Evolutionary conservation across 2,113 vertebrate genomes (phyloP).

Genomic region (Bubo scandiacus): DNA sequence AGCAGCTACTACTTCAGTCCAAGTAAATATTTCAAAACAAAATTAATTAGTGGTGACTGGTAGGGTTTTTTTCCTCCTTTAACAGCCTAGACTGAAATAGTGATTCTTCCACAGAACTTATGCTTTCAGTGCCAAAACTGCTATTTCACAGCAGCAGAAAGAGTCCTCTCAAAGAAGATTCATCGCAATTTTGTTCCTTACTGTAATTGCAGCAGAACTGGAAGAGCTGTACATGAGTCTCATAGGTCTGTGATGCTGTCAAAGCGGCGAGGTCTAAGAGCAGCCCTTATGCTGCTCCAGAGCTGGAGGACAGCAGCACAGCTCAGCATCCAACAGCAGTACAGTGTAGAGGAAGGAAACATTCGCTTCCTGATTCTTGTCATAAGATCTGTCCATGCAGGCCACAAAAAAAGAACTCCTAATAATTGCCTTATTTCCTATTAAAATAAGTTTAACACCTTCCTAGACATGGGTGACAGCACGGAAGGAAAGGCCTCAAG

Average conservation of each 20-base stretch:
- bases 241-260: accelerated
- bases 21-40: constrained; percentile 50
- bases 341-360: neutral
- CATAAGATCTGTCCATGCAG: neutral
- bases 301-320: neutral
- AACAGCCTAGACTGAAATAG: neutral
- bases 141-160: neutral
- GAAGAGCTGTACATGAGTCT: neutral
- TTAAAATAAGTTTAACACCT: neutral
- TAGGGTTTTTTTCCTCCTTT: neutral
- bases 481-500: neutral
- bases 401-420: neutral
- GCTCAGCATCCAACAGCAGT: neutral
- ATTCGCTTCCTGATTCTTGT: neutral
- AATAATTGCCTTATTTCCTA: neutral
- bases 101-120: neutral
- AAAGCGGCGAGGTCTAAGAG: neutral
- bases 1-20: constrained; percentile 20
- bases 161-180: neutral
- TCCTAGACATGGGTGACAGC: neutral
- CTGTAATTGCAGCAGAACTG: neutral
- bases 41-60: constrained; percentile 23
- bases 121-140: neutral
- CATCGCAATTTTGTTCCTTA: neutral
- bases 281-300: neutral